phyloP scores from a whole-genome alignment of 2,797 vertebrate species.

The Gadopsis marmoratus region DNA sequence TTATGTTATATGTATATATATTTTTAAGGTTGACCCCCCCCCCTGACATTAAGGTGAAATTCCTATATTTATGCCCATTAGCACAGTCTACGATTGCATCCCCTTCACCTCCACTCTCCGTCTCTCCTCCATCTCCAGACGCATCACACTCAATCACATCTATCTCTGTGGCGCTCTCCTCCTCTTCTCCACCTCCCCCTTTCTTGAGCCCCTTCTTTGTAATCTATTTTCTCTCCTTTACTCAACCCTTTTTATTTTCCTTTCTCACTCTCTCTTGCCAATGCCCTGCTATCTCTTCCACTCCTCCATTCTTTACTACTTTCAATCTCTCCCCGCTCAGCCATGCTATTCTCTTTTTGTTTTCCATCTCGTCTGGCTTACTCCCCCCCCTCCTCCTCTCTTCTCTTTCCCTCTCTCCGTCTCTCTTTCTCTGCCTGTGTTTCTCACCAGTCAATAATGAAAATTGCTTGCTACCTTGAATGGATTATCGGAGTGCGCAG shows the following conservation, averaged over 20 bases:
- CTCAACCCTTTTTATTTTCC: conserved; percentile 44
- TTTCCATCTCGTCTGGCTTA: conserved; percentile 68
- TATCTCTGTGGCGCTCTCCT: conserved; percentile 46
- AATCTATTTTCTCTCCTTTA: conserved; percentile 72
- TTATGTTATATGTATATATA: too few species aligned
- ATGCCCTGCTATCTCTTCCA: conserved; percentile 56
- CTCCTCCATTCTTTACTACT: conserved; percentile 59
- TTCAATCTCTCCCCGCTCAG: conserved; percentile 69
- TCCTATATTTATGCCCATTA: conserved; percentile 50
- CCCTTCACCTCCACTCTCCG: conserved; percentile 12
- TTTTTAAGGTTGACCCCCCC: background rate
- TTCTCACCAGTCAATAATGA: conserved; percentile 87
- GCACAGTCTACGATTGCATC: conserved; percentile 47
- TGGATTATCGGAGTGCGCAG: conserved; percentile 85
- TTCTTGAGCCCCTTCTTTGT: conserved; percentile 52
- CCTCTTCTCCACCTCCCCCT: conserved; percentile 27
- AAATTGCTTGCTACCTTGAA: conserved; percentile 88
- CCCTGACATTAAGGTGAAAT: too few species aligned
- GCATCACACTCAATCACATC: conserved; percentile 65
- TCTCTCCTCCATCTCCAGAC: conserved; percentile 33
- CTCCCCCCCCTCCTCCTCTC: background rate
- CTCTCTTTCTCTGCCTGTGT: conserved; percentile 66
- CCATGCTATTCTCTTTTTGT: conserved; percentile 72
- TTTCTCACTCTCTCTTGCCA: conserved; percentile 23
- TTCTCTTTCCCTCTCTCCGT: conserved; percentile 25